Evolutionary conservation across 2,888 invertebrate genomes (phyloP).

Genomic region (Drosophila sordidula): DNA sequence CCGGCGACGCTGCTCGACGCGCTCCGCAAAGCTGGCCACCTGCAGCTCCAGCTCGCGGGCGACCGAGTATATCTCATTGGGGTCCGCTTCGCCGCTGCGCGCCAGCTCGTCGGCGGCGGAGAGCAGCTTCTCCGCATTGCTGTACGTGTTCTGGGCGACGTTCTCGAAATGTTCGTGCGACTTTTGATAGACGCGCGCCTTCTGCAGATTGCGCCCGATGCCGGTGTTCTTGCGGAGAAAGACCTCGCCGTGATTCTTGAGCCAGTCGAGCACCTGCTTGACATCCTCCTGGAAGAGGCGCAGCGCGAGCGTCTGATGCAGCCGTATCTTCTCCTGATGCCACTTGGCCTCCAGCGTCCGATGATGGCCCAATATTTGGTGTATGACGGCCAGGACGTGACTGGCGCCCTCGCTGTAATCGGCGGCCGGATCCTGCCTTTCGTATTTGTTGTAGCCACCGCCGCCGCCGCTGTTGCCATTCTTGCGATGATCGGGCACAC

Average conservation of each 20-base stretch:
- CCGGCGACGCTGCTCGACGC: conserved; percentile 95
- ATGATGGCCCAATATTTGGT: conserved; percentile 98
- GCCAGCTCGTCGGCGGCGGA: conserved; percentile 98
- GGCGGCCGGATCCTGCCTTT: conserved; percentile 91
- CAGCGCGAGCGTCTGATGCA: conserved; percentile 96
- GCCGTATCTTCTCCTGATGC: conserved; percentile 97
- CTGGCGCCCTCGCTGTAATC: conserved; percentile 99
- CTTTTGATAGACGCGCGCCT: conserved; percentile 97
- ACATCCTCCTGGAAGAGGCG: conserved; percentile 98
- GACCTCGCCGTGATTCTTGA: conserved; percentile 98
- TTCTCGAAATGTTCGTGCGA: conserved; percentile 99
- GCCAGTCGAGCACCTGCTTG: conserved; percentile 98
- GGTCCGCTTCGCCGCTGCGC: conserved; percentile 97
- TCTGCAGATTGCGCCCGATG: conserved; percentile 96
- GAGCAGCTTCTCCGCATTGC: conserved; percentile 98
- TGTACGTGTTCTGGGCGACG: conserved; percentile 99
- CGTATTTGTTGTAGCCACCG: conserved; percentile 84
- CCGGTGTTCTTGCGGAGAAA: conserved; percentile 98
- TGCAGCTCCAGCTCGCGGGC: conserved; percentile 97
- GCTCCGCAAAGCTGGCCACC: conserved; percentile 96
- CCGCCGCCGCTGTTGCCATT: conserved; percentile 84
- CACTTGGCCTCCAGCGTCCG: conserved; percentile 96
- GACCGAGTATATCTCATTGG: conserved; percentile 97
- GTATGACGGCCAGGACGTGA: conserved; percentile 97
- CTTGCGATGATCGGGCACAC: conserved; percentile 87